Percentiles rank a stretch among this genome's conserved stretches.
Evolutionary conservation across 2,888 invertebrate genomes (phyloP).

Genomic region (Ypsolopha sequella): DNA sequence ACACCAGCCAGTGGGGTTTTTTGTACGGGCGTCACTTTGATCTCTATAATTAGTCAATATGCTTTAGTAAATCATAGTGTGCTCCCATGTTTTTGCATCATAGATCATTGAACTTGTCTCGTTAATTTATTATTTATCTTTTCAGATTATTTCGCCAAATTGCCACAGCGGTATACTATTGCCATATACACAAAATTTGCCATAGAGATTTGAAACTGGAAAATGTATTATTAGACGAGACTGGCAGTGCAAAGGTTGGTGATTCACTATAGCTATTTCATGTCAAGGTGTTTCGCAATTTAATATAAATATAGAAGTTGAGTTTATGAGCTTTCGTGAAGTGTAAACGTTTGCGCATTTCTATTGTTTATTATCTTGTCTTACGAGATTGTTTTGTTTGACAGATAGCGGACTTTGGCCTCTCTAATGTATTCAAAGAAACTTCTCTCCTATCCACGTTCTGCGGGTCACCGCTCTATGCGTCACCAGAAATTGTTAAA

Average conservation of each 20-base stretch:
- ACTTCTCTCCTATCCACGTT: slow-evolving; percentile 89
- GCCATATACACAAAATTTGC: slow-evolving; percentile 98
- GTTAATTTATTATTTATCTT: slow-evolving; percentile 8
- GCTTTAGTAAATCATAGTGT: too few species aligned
- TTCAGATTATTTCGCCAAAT: slow-evolving; percentile 94
- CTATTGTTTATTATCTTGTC: background rate
- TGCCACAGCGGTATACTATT: slow-evolving; percentile 96
- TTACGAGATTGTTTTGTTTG: slow-evolving; percentile 15
- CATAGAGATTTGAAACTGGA: slow-evolving; percentile 96
- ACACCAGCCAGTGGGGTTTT: too few species aligned
- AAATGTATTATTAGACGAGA: slow-evolving; percentile 93
- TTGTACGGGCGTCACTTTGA: too few species aligned
- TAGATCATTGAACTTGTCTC: too few species aligned
- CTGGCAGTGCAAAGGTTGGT: slow-evolving; percentile 92
- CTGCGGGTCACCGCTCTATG: slow-evolving; percentile 96
- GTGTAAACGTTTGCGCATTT: background rate
- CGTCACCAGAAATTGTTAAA: slow-evolving; percentile 97
- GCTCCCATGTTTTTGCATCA: too few species aligned
- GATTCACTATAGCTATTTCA: background rate
- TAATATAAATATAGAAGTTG: too few species aligned
- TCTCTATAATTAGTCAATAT: too few species aligned
- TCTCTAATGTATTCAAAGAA: slow-evolving; percentile 96
- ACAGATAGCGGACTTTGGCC: slow-evolving; percentile 98
- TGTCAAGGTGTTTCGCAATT: background rate
- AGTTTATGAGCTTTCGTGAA: too few species aligned